Evolutionary conservation across 2,888 invertebrate species (phyloP).

Genomic region (Spicauda simplicius): DNA sequence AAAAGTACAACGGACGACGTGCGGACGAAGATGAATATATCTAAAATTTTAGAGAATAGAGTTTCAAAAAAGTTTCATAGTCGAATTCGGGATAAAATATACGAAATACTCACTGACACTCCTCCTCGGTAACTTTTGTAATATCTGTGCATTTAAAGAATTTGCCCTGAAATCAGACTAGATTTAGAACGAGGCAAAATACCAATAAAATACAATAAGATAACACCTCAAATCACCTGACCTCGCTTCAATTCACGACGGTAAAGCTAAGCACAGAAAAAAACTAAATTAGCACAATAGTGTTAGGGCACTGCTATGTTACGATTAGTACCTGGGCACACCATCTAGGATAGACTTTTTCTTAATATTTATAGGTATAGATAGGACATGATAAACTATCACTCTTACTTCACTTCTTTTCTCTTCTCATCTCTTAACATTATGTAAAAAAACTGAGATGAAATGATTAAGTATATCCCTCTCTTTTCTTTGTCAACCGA

Average conservation of each 20-base stretch:
- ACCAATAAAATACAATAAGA: not conserved
- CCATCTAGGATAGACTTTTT: conserved; percentile 6
- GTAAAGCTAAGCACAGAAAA: conserved; percentile 46
- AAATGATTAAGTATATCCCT: too few species aligned
- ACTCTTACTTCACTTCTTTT: too few species aligned
- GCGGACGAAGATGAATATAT: too few species aligned
- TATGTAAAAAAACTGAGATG: too few species aligned
- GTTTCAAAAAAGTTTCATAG: too few species aligned
- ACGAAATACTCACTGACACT: conserved; percentile 93
- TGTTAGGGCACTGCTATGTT: conserved; percentile 29
- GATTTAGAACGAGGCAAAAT: conserved; percentile 25
- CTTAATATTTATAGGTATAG: too few species aligned
- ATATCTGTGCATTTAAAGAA: conserved; percentile 97
- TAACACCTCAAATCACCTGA: conserved; percentile 55
- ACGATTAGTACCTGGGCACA: not conserved
- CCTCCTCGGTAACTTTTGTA: conserved; percentile 93
- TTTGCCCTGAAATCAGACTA: conserved; percentile 91
- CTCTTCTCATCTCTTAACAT: too few species aligned
- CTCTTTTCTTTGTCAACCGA: too few species aligned
- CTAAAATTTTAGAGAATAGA: too few species aligned
- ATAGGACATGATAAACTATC: too few species aligned
- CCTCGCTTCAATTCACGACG: conserved; percentile 51
- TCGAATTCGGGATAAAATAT: not conserved
- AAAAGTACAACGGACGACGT: too few species aligned
- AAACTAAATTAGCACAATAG: conserved; percentile 36